Percentiles rank a stretch among this genome's conserved stretches.
phyloP scores from a whole-genome alignment of 2,113 vertebrate species.

The Epinephelus lanceolatus region DNA sequence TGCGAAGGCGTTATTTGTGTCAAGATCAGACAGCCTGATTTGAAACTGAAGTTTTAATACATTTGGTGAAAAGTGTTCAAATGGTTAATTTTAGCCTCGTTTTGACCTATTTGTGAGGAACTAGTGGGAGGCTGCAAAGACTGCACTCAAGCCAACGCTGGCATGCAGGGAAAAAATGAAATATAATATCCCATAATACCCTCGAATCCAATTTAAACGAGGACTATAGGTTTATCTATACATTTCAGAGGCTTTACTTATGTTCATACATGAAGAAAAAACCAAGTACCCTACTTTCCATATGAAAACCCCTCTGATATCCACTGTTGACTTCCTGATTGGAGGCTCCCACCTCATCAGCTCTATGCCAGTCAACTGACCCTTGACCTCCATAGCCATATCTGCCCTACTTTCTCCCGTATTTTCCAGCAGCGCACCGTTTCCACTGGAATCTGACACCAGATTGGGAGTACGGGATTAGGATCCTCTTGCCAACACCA shows the following conservation, averaged over 20 bases:
- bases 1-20: background rate
- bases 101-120: slow-evolving; percentile 57
- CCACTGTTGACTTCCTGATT: slow-evolving; percentile 7
- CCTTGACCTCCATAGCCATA: slow-evolving; percentile 64
- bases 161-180: slow-evolving; percentile 8
- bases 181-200: slow-evolving; percentile 38
- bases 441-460: slow-evolving; percentile 72
- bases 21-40: background rate
- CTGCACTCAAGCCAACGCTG: slow-evolving; percentile 9
- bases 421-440: slow-evolving; percentile 30
- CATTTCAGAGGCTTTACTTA: slow-evolving; percentile 12
- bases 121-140: slow-evolving; percentile 28
- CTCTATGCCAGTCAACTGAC: slow-evolving; percentile 48
- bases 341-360: slow-evolving; percentile 42
- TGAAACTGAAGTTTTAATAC: background rate
- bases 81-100: slow-evolving; percentile 33
- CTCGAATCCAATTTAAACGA: slow-evolving; percentile 34
- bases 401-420: slow-evolving; percentile 74
- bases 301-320: background rate
- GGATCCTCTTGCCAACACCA: slow-evolving; percentile 64
- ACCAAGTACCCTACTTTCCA: background rate
- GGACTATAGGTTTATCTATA: slow-evolving; percentile 9
- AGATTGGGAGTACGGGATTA: slow-evolving; percentile 81
- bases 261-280: background rate
- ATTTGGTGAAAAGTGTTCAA: slow-evolving; percentile 13